phyloP scores from a whole-genome alignment of 2,113 vertebrate species.

The Scopus umbretta region DNA sequence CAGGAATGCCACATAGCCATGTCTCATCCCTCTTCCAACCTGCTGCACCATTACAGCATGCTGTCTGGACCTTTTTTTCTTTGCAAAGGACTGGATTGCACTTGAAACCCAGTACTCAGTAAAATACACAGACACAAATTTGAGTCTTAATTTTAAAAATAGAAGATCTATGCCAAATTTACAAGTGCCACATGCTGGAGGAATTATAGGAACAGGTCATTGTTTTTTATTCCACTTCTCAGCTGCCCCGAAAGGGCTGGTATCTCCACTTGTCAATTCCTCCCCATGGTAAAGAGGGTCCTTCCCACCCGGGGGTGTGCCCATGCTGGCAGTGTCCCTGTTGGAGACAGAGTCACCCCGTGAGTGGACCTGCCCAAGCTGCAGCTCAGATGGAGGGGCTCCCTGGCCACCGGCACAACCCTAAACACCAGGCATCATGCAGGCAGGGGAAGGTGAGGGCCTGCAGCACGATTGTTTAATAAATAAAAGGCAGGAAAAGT shows the following conservation, averaged over 20 bases:
- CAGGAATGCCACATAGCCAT: not conserved
- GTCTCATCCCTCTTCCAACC: not conserved
- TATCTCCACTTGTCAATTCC: not conserved
- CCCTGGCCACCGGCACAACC: not conserved
- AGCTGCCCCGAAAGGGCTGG: not conserved
- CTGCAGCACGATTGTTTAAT: not conserved
- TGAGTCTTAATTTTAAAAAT: not conserved
- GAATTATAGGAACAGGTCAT: not conserved
- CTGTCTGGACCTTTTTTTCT: not conserved
- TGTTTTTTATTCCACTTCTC: not conserved
- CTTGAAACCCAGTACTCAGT: not conserved
- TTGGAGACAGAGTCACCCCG: not conserved
- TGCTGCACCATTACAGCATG: not conserved
- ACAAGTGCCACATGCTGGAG: not conserved
- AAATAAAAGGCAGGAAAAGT: not conserved
- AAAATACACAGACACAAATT: not conserved
- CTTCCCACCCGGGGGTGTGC: rapidly evolving
- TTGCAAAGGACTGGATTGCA: not conserved
- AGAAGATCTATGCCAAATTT: not conserved
- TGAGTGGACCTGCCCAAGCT: not conserved
- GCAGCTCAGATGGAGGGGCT: not conserved
- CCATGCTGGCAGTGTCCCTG: not conserved
- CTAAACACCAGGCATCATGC: not conserved
- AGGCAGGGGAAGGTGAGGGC: not conserved
- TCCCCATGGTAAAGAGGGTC: not conserved